A percentile compares a stretch with the other conserved stretches of the same genome.
phyloP scores from a whole-genome alignment of 1,140 invertebrate genomes.

The Caenorhabditis latens region DNA sequence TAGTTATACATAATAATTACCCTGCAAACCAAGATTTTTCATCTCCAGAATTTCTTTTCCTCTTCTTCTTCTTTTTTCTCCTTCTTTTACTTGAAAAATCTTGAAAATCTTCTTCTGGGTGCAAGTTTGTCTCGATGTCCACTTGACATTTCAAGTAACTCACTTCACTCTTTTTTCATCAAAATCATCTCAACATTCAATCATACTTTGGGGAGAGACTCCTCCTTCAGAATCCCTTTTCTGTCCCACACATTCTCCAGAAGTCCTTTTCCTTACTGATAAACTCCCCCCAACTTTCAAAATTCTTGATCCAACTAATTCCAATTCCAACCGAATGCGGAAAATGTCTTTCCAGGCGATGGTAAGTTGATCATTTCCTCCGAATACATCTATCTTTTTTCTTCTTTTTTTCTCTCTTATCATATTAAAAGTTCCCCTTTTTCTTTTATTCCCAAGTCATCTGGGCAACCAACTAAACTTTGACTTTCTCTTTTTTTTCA shows the following conservation, averaged over 20 bases:
- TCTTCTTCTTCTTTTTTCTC: not conserved
- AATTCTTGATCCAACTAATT: not conserved
- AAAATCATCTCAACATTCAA: not conserved
- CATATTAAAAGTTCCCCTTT: constrained; percentile 19
- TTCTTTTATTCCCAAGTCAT: not conserved
- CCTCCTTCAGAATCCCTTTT: not conserved
- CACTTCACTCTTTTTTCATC: not conserved
- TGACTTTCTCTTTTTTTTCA: not conserved
- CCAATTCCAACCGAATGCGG: not conserved
- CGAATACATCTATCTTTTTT: not conserved
- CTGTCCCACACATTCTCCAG: no score
- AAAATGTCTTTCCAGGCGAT: constrained; percentile 39
- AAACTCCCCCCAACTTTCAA: not conserved
- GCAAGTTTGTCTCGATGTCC: not conserved
- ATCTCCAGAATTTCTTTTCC: no score
- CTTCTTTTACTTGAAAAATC: not conserved
- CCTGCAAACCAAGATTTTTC: no score
- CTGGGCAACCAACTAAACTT: not conserved
- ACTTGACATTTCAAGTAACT: constrained; percentile 38
- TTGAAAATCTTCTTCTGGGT: not conserved
- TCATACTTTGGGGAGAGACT: not conserved
- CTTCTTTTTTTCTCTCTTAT: constrained; percentile 7
- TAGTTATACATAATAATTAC: no score
- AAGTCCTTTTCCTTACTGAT: not conserved
- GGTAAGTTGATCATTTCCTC: constrained; percentile 35